Conservation (phyloP, 2,113 vertebrate genomes). For the Panthera uncia region DNA sequence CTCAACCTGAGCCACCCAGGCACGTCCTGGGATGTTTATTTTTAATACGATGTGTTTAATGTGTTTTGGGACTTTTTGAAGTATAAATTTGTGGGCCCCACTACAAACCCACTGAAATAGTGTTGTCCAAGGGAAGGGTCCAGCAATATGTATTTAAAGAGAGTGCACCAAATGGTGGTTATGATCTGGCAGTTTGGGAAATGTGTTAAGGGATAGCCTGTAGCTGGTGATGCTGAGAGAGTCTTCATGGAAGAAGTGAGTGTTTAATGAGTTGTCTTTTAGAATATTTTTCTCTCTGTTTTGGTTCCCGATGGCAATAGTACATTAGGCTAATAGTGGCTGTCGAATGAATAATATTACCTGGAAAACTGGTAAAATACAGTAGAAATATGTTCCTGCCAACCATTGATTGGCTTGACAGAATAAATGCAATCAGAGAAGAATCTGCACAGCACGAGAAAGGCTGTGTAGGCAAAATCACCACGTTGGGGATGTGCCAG, state of each 20-base stretch:
- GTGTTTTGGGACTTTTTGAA: neutral
- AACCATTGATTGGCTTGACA: neutral
- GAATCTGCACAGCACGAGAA: neutral
- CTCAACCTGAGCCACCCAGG: too few relatives aligned
- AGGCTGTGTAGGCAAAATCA: neutral
- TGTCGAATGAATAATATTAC: neutral
- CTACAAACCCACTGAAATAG: neutral
- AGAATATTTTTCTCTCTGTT: neutral
- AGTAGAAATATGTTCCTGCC: neutral
- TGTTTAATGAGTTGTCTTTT: neutral
- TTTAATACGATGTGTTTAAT: neutral
- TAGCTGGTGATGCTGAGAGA: neutral
- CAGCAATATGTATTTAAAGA: neutral
- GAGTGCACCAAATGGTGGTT: neutral
- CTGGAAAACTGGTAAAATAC: neutral
- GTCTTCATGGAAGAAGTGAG: neutral
- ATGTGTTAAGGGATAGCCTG: neutral
- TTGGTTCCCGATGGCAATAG: neutral
- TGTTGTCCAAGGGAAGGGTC: neutral
- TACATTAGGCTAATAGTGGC: neutral
- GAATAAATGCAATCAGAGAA: neutral
- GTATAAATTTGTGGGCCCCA: neutral
- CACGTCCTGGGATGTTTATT: neutral
- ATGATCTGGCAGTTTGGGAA: neutral
- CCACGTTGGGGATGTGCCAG: fast-evolving